Evolutionary conservation across 2,888 invertebrate species (phyloP), one percentile per base, ranked within the genome.

Genomic region (Drosophila paramelanica): DNA sequence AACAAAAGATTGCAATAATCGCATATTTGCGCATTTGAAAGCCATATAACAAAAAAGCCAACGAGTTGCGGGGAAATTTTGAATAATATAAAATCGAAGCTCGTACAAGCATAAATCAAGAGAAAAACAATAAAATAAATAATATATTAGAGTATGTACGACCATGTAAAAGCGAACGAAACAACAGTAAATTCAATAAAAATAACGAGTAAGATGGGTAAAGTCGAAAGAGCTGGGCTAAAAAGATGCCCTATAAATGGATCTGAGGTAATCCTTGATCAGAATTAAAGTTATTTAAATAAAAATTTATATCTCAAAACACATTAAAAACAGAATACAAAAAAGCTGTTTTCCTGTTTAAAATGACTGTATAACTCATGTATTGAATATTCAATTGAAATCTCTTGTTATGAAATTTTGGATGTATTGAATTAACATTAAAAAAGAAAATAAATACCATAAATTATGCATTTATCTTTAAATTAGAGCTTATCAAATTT

Each of bases 51-150:
- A 6, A 36, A 36, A 36, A 43, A 43, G 2, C 27, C 27, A 10
- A 20, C n/a, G 8, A 10, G 17, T 47, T 10, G 10, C 20, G 23
- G 8, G 45, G 10, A 50, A 38, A 14, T 46, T 59, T 46, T 17
- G n/a, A 38, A 51, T 14, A 46, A 60, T 36, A n/a, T 42, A 33
- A 41, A 59, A 31, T 20, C 39, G 10, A 41, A 25, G 23, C 53
- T 36, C 45, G 33, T 68, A 59, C 58, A 47, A 41, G 17, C 58
- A 69, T 73, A 56, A 73, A 73, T 73, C 80, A 81, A 69, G 31
- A 2, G 49, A 52, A 52, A 65, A 57, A 67, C 61, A 68, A 64
- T 75, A 41, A 61, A 65, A 65, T 59, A 65, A 53, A 68, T 46
- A 52, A 67, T 75, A 79, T 77, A 67, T 75, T 68, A 73, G 53